Conservation (phyloP, 2,113 vertebrate genomes). For the Sturnira hondurensis region DNA sequence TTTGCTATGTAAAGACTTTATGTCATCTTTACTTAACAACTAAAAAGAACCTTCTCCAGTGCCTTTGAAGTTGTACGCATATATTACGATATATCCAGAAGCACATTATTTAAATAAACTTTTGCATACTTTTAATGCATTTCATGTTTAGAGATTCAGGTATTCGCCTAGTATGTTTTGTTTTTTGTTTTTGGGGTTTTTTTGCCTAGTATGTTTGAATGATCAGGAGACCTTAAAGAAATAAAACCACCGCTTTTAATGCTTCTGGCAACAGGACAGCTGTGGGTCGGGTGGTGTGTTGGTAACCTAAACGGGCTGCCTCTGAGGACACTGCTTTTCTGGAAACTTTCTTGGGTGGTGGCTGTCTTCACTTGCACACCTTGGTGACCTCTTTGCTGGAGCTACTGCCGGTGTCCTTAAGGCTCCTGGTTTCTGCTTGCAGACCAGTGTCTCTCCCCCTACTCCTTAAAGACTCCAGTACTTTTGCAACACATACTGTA, state of each 20-base stretch:
- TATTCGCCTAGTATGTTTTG: not conserved
- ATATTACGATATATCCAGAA: not conserved
- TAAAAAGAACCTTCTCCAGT: not conserved
- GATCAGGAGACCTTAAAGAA: not conserved
- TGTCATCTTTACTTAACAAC: not conserved
- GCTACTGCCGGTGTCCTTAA: not conserved
- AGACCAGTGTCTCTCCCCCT: not conserved
- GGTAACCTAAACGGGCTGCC: constrained; percentile 6
- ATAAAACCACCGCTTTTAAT: not conserved
- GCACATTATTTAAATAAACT: not conserved
- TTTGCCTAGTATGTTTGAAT: not conserved
- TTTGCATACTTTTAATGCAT: not conserved
- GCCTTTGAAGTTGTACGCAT: not conserved
- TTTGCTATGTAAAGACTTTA: not conserved
- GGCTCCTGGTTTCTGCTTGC: not conserved
- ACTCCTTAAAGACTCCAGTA: not conserved
- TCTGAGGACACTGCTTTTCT: not conserved
- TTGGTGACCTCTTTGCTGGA: not conserved
- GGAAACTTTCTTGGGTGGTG: not conserved
- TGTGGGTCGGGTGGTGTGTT: not conserved
- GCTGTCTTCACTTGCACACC: not conserved
- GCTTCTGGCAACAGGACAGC: not conserved
- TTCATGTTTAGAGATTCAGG: not conserved
- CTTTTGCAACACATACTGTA: not conserved
- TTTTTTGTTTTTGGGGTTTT: too few relatives aligned